Evolutionary conservation across 2,113 vertebrate genomes (phyloP), one percentile per base, ranked within the genome.

Genomic region (Pica pica): DNA sequence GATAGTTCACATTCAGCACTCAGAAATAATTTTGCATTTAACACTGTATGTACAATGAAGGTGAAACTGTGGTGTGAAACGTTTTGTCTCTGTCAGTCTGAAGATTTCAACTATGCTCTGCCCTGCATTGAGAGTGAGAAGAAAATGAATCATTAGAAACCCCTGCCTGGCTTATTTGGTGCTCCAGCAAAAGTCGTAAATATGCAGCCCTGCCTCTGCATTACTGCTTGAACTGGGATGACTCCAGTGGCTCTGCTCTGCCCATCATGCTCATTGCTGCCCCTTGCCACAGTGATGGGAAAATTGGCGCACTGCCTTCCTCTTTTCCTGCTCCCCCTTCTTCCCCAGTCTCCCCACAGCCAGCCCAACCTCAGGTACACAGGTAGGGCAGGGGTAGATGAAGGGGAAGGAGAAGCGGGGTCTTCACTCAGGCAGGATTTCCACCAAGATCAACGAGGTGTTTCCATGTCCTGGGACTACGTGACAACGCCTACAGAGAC

Each of bases 241-340:
- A 59, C 83, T 90, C 77, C 89, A 49, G 53, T 89, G 90, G 28
- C 56, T 92, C 76, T 7, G 8, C 71, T 64, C 41, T 87, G 83
- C 83, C 93, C 83, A 11, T 41, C 3, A 7, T 49, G 75, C 94
- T 94, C 90, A 50, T 64, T 96, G 90, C 90, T 95, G 95, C 92
- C 95, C 80, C 92, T 96, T 93, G 79, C 68, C 86, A 93, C 3
- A 30, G 41, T 27, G 23, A 41, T 86, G 68, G 57, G 44, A 57
- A 77, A 57, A 53, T 31, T 79, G 60, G 41, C 84, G 35, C 23
- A 4, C 20, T 42, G 70, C 35, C 49, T 83, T 70, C 41, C 21
- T 91, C 42, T 93, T 85, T 46, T 22, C 61, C 90, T 79, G 49
- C 60, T 70, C 73, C 47, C 49, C 81, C 60, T 80, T 74, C 22